A percentile compares a stretch with the other conserved stretches of the same genome.
These are phyloP conservation scores for Pyrgilauda ruficollis DNA, from an alignment of 2,113 vertebrate species.

Conservation along the genomic window DNA sequence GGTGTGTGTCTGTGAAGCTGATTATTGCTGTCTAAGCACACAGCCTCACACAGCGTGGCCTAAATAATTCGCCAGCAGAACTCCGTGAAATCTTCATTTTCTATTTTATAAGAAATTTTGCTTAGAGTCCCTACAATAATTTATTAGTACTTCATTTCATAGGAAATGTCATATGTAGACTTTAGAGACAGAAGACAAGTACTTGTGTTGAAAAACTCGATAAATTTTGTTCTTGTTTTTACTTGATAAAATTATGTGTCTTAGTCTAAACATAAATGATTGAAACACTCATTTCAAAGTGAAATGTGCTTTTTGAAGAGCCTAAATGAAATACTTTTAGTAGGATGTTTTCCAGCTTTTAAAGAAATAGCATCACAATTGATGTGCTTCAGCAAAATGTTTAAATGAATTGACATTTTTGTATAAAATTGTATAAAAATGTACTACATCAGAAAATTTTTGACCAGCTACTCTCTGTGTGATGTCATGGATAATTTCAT, in stretches of 20 bases:
- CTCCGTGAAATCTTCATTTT: background rate
- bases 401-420: background rate
- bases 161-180: background rate
- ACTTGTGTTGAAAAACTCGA: background rate
- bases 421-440: background rate
- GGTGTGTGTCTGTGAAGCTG: background rate
- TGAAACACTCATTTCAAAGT: background rate
- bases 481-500: background rate
- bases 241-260: background rate
- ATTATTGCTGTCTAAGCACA: background rate
- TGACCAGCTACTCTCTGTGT: background rate
- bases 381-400: background rate
- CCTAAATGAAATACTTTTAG: background rate
- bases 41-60: background rate
- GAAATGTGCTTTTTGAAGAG: background rate
- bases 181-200: background rate
- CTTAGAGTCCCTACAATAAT: background rate
- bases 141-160: background rate
- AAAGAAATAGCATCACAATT: background rate
- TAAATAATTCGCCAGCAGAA: background rate
- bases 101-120: background rate
- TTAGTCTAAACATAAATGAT: background rate
- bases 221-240: background rate
- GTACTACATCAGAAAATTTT: background rate
- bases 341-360: background rate